Evolutionary conservation across 1,140 invertebrate species (phyloP).

Genomic region (Diachasmimorpha longicaudata): DNA sequence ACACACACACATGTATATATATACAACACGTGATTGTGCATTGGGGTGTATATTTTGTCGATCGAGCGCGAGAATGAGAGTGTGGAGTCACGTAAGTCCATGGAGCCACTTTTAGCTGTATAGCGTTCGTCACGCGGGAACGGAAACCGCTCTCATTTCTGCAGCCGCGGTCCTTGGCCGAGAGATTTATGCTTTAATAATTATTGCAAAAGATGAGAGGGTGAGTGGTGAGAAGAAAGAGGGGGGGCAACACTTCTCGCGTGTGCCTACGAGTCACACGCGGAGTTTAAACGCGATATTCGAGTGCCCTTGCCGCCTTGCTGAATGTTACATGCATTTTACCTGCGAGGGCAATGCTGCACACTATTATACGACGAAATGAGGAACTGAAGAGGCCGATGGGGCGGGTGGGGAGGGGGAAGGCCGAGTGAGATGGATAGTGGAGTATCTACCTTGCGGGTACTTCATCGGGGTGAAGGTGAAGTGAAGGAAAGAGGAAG

Average conservation of each 20-base stretch:
- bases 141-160: slow-evolving; percentile 26
- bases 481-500: not conserved
- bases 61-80: slow-evolving; percentile 20
- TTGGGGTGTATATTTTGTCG: slow-evolving; percentile 14
- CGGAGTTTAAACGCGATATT: not conserved
- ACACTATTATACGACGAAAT: not conserved
- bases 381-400: not conserved
- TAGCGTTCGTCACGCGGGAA: slow-evolving; percentile 26
- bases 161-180: slow-evolving; percentile 18
- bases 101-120: not conserved
- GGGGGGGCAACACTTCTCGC: not conserved
- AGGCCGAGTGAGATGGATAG: not conserved
- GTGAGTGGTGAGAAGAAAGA: not conserved
- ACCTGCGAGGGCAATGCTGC: not conserved
- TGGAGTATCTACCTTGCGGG: not conserved
- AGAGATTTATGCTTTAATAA: slow-evolving; percentile 32
- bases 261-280: not conserved
- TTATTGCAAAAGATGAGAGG: slow-evolving; percentile 26
- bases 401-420: not conserved
- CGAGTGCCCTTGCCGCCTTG: not conserved
- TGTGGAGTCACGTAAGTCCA: slow-evolving; percentile 28
- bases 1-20: not conserved
- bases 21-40: not conserved
- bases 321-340: slow-evolving; percentile 2
- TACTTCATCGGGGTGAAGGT: not conserved